phyloP scores from a whole-genome alignment of 2,888 invertebrate genomes.

The Pristionchus fissidentatus region DNA sequence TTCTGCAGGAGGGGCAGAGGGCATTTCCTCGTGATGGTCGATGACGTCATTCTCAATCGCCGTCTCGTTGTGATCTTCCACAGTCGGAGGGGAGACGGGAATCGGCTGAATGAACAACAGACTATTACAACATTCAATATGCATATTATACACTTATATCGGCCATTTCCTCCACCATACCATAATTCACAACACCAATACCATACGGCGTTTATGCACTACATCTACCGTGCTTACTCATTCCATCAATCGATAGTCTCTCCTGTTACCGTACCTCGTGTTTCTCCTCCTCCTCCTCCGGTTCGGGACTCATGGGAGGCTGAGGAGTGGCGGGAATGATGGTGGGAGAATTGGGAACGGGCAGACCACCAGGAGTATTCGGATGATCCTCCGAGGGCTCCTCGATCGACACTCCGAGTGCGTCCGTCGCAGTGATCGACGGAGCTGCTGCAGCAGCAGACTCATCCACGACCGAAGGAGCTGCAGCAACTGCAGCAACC shows the following conservation, averaged over 20 bases:
- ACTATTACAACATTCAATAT: neutral
- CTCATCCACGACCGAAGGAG: neutral
- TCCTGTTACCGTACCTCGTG: conserved; percentile 28
- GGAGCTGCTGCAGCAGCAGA: neutral
- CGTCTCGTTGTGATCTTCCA: neutral
- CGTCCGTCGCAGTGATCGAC: neutral
- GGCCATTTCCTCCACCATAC: neutral
- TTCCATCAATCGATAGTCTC: neutral
- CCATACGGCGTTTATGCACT: neutral
- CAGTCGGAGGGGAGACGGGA: neutral
- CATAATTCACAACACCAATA: neutral
- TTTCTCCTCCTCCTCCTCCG: neutral
- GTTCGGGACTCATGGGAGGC: conserved; percentile 42
- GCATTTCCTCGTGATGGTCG: neutral
- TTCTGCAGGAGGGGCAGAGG: neutral
- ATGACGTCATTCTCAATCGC: no score
- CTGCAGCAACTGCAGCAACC: neutral
- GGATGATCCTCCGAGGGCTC: neutral
- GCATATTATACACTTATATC: neutral
- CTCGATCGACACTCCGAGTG: neutral
- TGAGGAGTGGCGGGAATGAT: conserved; percentile 46
- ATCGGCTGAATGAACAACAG: no score
- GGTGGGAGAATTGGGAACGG: conserved; percentile 42
- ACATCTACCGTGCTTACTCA: conserved; percentile 11
- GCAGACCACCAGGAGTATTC: conserved; percentile 9